A percentile compares a stretch with the other conserved stretches of the same genome.
Evolutionary conservation across 2,797 vertebrate species (phyloP).

Genomic region (Diplodus puntazzo): DNA sequence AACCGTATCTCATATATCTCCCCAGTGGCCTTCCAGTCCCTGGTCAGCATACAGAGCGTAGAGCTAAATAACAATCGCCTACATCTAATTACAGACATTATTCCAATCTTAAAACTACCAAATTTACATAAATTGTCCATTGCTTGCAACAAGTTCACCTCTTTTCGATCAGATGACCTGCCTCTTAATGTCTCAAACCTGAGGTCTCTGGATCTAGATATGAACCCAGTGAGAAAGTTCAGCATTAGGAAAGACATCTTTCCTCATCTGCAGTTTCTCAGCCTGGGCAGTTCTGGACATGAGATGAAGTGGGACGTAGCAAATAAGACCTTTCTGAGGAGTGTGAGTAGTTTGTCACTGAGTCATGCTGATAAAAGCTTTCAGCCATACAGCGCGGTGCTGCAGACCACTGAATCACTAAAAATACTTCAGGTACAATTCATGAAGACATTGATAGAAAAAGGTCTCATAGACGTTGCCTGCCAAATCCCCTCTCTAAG

Average conservation of each 20-base stretch:
- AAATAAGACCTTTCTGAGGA: constrained; percentile 14
- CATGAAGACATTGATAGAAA: neutral
- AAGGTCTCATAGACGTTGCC: constrained; percentile 12
- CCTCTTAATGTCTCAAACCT: constrained; percentile 15
- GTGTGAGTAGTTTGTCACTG: neutral
- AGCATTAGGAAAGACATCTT: constrained; percentile 45
- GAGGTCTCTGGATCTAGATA: neutral
- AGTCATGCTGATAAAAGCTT: neutral
- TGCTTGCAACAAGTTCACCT: accelerated
- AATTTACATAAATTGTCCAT: neutral
- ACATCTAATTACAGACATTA: neutral
- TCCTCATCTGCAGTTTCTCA: constrained; percentile 22
- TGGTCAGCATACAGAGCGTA: neutral
- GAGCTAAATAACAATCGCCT: neutral
- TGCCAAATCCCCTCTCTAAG: constrained; percentile 29
- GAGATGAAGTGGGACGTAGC: constrained; percentile 12
- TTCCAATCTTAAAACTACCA: constrained; percentile 12
- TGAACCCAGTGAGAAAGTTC: constrained; percentile 3
- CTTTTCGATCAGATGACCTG: constrained; percentile 43
- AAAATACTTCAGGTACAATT: accelerated
- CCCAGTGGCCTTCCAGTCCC: constrained; percentile 16
- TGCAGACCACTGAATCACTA: constrained; percentile 11
- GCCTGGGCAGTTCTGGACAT: accelerated
- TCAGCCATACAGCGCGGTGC: accelerated
- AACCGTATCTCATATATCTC: accelerated